Percentiles rank a stretch among this genome's conserved stretches.
Evolutionary conservation across 2,113 vertebrate species (phyloP).

Genomic region (Pterocles orientalis): DNA sequence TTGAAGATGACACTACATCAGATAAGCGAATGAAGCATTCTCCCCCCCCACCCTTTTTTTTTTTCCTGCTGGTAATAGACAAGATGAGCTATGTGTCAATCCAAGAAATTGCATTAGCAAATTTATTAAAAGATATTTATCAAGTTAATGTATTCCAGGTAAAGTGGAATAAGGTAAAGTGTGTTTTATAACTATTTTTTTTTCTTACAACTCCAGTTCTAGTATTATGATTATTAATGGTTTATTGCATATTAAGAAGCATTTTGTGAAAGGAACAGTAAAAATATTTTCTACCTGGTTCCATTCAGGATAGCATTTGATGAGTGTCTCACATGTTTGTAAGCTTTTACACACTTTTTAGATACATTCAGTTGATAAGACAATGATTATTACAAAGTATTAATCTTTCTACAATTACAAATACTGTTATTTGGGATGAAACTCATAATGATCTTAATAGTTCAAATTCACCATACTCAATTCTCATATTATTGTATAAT

Average conservation of each 20-base stretch:
- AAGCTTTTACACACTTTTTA: not conserved
- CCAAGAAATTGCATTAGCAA: not conserved
- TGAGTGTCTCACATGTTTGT: not conserved
- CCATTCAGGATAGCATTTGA: not conserved
- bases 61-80: not conserved
- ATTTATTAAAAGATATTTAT: not conserved
- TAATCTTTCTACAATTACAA: not conserved
- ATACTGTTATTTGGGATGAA: not conserved
- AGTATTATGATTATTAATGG: not conserved
- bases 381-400: not conserved
- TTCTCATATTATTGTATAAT: not conserved
- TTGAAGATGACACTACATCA: not conserved
- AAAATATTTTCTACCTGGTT: not conserved
- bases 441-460: not conserved
- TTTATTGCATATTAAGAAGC: not conserved
- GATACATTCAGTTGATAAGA: not conserved
- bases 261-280: not conserved
- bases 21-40: not conserved
- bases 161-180: not conserved
- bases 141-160: not conserved
- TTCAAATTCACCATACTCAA: not conserved
- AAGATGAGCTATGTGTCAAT: not conserved
- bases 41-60: not conserved
- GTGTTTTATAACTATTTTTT: not conserved
- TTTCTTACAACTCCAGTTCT: not conserved